Evolutionary conservation across 2,888 invertebrate species (phyloP), one percentile per base, ranked within the genome.

Genomic region (Heliconius sara): DNA sequence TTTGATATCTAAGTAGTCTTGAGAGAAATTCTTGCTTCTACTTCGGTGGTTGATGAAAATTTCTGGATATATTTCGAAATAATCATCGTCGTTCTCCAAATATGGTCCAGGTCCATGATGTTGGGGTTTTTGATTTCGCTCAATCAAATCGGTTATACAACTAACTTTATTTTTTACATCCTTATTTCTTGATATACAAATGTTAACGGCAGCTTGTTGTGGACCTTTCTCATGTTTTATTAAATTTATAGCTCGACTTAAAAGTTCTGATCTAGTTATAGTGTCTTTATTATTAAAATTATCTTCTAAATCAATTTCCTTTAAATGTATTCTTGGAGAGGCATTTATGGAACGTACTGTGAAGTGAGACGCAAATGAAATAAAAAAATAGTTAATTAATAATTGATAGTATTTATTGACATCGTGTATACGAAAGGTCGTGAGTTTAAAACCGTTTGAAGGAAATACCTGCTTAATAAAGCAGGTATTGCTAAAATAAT

Each of bases 1-100:
- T 2, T 79, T 71, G 0, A 85, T 68, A 19, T 87, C 85, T 0
- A 86, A 9, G 34, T 85, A 86, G 19, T 88, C 84, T 12, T 77
- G 75, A 0, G 86, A 82, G 0, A 82, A 78, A 0, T 66, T 67
- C 9, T 57, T 73, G 19, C 66, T 52, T 13, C 19, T 75, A 0
- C 66, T 19, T 3, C 9, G 13, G 12, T 68, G 10, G 43, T 27
- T 68, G 16, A 60, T 47, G 9, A 19, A 16, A 27, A 52, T 57
- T 13, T 79, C 78, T 6, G 63, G 19, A 34, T 67, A 67, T 19
- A 47, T 47, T 2, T 78, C 74, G 9, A 39, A 67, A n/a, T 60
- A 27, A n/a, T 68, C 7, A 1, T 25, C n/a, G 27, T 77, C 39
- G 9, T 65, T 39, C 2, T 77, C 34, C 2, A 25, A 7, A 70